phyloP scores from a whole-genome alignment of 2,888 invertebrate genomes.

The Falcaria lacertinaria region DNA sequence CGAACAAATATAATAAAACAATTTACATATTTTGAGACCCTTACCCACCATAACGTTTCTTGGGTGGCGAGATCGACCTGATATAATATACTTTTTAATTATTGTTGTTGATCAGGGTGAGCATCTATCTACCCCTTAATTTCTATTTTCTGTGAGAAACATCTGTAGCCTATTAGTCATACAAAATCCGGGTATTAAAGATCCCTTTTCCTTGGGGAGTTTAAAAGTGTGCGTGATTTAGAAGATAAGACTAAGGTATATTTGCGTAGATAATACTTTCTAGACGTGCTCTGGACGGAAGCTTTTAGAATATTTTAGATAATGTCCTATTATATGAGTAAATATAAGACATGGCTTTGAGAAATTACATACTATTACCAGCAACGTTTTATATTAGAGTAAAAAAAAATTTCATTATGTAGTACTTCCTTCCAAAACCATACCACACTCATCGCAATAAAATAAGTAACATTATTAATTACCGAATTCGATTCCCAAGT shows the following conservation, averaged over 20 bases:
- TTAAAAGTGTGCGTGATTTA: slow-evolving; percentile 35
- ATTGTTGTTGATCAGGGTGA: slow-evolving; percentile 51
- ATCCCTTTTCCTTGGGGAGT: slow-evolving; percentile 18
- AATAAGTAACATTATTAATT: too few species aligned
- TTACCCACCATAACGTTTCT: slow-evolving; percentile 44
- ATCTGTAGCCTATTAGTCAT: slow-evolving; percentile 67
- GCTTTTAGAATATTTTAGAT: slow-evolving; percentile 35
- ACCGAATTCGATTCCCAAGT: too few species aligned
- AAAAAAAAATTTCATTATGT: too few species aligned
- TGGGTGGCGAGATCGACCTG: slow-evolving; percentile 65
- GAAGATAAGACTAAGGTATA: slow-evolving; percentile 29
- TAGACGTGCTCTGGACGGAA: too few species aligned
- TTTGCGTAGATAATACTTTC: slow-evolving; percentile 46
- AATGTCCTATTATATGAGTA: slow-evolving; percentile 25
- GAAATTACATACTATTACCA: too few species aligned
- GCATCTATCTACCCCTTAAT: slow-evolving; percentile 57
- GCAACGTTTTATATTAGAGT: not conserved
- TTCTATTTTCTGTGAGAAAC: slow-evolving; percentile 65
- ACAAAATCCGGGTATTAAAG: slow-evolving; percentile 45
- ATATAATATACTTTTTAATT: slow-evolving; percentile 68
- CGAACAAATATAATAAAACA: too few species aligned
- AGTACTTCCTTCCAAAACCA: too few species aligned
- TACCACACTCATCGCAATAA: too few species aligned
- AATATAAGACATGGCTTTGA: slow-evolving; percentile 22
- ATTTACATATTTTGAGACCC: slow-evolving; percentile 20